Evolutionary conservation across 1,140 invertebrate species (phyloP), one percentile per base, ranked within the genome.

Genomic region (Sitophilus oryzae): DNA sequence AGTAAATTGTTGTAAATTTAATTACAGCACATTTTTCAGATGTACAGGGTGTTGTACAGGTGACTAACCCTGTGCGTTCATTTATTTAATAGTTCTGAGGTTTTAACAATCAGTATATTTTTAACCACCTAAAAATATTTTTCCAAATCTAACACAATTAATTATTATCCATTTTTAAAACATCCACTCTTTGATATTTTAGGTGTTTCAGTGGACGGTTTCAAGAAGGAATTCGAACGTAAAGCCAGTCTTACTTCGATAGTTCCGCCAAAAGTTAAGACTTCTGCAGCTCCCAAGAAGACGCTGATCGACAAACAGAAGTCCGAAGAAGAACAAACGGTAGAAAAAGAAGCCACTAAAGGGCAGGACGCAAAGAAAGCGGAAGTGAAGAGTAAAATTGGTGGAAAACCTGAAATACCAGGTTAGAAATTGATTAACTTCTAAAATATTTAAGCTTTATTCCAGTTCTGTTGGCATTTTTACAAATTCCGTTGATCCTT

Each of bases 161-260:
- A n/a, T n/a, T n/a, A n/a, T n/a, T n/a, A n/a, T n/a, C n/a, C n/a
- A n/a, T n/a, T n/a, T n/a, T n/a, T n/a, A n/a, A n/a, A n/a, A n/a
- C n/a, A n/a, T n/a, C n/a, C n/a, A n/a, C n/a, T n/a, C n/a, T n/a
- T n/a, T n/a, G 38, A 58, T 64, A 19, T 57, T 51, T 36, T 51
- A 57, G 55, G 55, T 6, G 86, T 89, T 10, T 88, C 86, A 66
- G 88, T 91, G 1, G 85, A 84, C 48, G 89, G 85, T 66, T 88
- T 86, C 47, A 90, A 89, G 61, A 83, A 86, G 60, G 87, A 87
- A 60, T 91, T 89, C 68, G 89, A 91, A 64, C 74, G 84, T 21
- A 83, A 85, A 73, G 86, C 81, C 20, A 87, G 80, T 60, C 76
- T 82, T 25, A 84, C 78, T 0, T 79, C 64, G 36, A 73, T 64